Percentiles rank a stretch among this genome's conserved stretches.
Evolutionary conservation across 1,140 invertebrate species (phyloP).

Genomic region (Anastrepha ludens): DNA sequence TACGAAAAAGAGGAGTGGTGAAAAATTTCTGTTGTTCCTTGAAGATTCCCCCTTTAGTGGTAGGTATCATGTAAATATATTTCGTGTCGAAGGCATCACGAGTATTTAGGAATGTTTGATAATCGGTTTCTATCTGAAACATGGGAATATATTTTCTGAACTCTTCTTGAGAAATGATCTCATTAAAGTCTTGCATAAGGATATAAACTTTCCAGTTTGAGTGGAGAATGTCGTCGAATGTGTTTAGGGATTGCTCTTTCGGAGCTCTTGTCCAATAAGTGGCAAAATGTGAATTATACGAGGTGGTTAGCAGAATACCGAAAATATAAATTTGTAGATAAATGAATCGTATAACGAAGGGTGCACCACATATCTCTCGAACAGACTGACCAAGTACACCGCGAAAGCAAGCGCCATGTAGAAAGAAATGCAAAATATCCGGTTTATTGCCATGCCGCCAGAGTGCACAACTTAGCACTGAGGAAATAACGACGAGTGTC

Average conservation of each 20-base stretch:
- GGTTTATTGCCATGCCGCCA: constrained; percentile 61
- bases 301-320: constrained; percentile 67
- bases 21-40: constrained; percentile 68
- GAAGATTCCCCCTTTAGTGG: constrained; percentile 63
- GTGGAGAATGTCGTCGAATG: constrained; percentile 64
- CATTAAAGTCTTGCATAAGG: too few species aligned
- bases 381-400: constrained; percentile 68
- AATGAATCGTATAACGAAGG: constrained; percentile 62
- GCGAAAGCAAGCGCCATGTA: constrained; percentile 66
- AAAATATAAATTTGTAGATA: constrained; percentile 67
- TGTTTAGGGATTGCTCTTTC: constrained; percentile 59
- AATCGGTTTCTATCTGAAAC: constrained; percentile 63
- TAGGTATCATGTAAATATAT: constrained; percentile 65
- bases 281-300: constrained; percentile 70
- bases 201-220: constrained; percentile 64
- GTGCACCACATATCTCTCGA: constrained; percentile 61
- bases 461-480: constrained; percentile 58
- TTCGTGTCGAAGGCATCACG: constrained; percentile 63
- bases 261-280: constrained; percentile 67
- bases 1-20: constrained; percentile 62
- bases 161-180: too few species aligned
- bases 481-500: constrained; percentile 60
- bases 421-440: constrained; percentile 60
- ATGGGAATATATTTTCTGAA: constrained; percentile 66
- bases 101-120: constrained; percentile 58